Evolutionary conservation across 2,888 invertebrate species (phyloP), one percentile per base, ranked within the genome.

Genomic region (Apeira syringaria): DNA sequence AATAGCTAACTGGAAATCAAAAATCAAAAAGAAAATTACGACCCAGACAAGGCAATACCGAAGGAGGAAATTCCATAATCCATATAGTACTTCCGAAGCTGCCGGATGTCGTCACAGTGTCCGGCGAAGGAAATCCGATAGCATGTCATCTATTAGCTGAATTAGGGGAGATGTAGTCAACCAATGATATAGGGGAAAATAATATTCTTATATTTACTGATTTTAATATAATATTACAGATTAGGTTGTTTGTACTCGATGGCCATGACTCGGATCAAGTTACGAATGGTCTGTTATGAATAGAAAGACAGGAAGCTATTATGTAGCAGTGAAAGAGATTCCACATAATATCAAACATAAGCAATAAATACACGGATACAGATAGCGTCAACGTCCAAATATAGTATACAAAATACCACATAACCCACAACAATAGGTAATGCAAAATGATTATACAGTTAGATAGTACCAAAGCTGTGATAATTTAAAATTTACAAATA

Each of bases 121-220:
- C 74, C 69, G 53, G 49, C 62, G 56, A 53, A 62, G 72, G 84
- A 81, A 76, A 84, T 80, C 74, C 71, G 80, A 83, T 83, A 78
- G 68, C 75, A 74, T 25, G 33, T 24, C 79, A 83, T 86, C 85
- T 85, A 85, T 87, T 85, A 87, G 75, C 79, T 15, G 85, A 81
- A 85, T 86, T 85, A 84, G 86, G 85, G 85, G 82, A 68, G 50
- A 58, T 59, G 51, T 56, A 64, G 61, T 66, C 74, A 69, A 64
- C 65, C 43, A 8, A 18, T 34, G 45, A 24, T 40, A 38, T 31
- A 45, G 47, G 52, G 58, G 59, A 53, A 51, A 61, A 61, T 53
- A 63, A 60, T 56, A 40, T 45, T 51, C 31, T 36, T 18, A 9
- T 38, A 57, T 58, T 59, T 58, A 58, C 68, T 62, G 70, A 77